Evolutionary conservation across 2,888 invertebrate genomes (phyloP).

Genomic region (Noctua comes): DNA sequence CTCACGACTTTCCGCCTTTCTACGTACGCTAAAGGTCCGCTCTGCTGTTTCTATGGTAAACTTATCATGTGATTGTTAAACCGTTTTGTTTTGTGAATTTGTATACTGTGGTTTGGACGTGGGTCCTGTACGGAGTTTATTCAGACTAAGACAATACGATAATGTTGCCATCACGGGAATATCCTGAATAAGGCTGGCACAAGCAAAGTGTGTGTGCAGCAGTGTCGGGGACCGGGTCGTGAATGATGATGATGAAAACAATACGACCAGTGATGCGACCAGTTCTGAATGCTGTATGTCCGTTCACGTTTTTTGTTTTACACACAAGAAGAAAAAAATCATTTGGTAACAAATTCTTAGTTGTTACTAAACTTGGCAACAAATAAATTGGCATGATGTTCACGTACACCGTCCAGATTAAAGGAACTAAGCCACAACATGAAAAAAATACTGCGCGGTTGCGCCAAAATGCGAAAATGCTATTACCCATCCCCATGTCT

Average conservation of each 20-base stretch:
- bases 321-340: neutral
- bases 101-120: neutral
- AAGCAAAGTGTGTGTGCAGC: no score
- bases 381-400: constrained; percentile 21
- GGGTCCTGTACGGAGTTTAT: neutral
- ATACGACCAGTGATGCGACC: neutral
- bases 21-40: constrained; percentile 66
- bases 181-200: no score
- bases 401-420: neutral
- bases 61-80: constrained; percentile 39
- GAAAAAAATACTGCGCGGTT: neutral
- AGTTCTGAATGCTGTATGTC: neutral
- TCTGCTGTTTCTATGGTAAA: constrained; percentile 25
- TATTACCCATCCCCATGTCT: constrained; percentile 17
- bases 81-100: constrained; percentile 13
- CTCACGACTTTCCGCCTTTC: constrained; percentile 85
- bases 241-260: no score
- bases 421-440: neutral
- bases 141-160: neutral
- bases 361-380: neutral
- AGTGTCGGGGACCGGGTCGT: no score
- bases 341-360: neutral
- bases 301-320: neutral
- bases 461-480: constrained; percentile 19
- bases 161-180: no score